A percentile compares a stretch with the other conserved stretches of the same genome.
Conservation (phyloP, 1,140 invertebrate species). For the Tetramorium parvispinum region DNA sequence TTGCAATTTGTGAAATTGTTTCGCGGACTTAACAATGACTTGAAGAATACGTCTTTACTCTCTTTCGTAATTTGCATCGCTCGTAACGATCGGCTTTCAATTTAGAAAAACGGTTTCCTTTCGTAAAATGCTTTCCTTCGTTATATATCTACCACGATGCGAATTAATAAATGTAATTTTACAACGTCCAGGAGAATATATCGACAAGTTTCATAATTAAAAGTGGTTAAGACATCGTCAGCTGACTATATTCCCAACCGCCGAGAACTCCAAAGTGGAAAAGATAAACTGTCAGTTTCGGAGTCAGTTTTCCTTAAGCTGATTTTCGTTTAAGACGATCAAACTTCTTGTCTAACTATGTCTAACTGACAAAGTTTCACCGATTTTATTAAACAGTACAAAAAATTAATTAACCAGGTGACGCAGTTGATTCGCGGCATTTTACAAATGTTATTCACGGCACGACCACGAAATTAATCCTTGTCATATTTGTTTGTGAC, state of each 20-base stretch:
- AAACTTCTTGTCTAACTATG: constrained; percentile 36
- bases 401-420: constrained; percentile 51
- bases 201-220: constrained; percentile 48
- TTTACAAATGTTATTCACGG: not conserved
- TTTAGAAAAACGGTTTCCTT: not conserved
- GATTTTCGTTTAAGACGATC: constrained; percentile 53
- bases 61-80: constrained; percentile 36
- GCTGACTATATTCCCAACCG: constrained; percentile 39
- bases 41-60: constrained; percentile 20
- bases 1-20: constrained; percentile 49
- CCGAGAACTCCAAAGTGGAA: constrained; percentile 8
- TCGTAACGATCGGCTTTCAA: constrained; percentile 17
- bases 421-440: not conserved
- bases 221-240: constrained; percentile 46
- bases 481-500: not conserved
- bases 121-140: not conserved
- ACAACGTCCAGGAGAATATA: not conserved
- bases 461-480: not conserved
- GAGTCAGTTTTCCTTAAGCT: constrained; percentile 50
- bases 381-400: constrained; percentile 25
- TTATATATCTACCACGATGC: not conserved
- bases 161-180: constrained; percentile 30
- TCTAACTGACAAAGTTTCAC: not conserved
- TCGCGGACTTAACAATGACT: constrained; percentile 36
- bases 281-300: constrained; percentile 50